A percentile compares a stretch with the other conserved stretches of the same genome.
These are phyloP conservation scores for Gibbula magus DNA, from an alignment of 2,888 invertebrate species.

Conservation along the genomic window DNA sequence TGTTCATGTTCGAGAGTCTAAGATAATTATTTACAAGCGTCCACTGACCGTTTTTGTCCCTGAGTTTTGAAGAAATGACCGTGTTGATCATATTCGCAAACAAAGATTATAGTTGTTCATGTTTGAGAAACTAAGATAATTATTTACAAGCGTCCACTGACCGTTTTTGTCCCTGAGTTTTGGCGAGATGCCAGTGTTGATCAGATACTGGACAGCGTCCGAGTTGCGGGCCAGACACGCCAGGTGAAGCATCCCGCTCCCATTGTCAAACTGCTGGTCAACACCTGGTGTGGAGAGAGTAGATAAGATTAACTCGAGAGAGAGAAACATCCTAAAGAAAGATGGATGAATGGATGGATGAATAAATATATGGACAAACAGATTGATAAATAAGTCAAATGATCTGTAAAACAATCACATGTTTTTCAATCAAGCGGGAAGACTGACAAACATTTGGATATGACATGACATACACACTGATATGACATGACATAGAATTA, in stretches of 20 bases:
- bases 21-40: too few relatives aligned
- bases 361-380: background rate
- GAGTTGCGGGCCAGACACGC: slow-evolving; percentile 66
- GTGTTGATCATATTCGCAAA: too few relatives aligned
- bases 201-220: slow-evolving; percentile 57
- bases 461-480: background rate
- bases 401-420: background rate
- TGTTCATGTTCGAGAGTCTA: too few relatives aligned
- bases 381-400: background rate
- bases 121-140: too few relatives aligned
- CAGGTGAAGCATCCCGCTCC: slow-evolving; percentile 62
- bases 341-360: background rate
- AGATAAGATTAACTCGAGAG: background rate
- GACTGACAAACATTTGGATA: background rate
- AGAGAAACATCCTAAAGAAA: background rate
- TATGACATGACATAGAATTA: too few relatives aligned
- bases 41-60: slow-evolving; percentile 51
- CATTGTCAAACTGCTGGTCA: slow-evolving; percentile 60
- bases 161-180: slow-evolving; percentile 62
- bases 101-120: too few relatives aligned
- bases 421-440: background rate
- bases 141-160: slow-evolving; percentile 30
- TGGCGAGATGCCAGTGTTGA: slow-evolving; percentile 50
- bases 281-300: slow-evolving; percentile 50
- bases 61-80: slow-evolving; percentile 56